Conservation (phyloP, 1,140 invertebrate species). For the Drosophila arizonae region DNA sequence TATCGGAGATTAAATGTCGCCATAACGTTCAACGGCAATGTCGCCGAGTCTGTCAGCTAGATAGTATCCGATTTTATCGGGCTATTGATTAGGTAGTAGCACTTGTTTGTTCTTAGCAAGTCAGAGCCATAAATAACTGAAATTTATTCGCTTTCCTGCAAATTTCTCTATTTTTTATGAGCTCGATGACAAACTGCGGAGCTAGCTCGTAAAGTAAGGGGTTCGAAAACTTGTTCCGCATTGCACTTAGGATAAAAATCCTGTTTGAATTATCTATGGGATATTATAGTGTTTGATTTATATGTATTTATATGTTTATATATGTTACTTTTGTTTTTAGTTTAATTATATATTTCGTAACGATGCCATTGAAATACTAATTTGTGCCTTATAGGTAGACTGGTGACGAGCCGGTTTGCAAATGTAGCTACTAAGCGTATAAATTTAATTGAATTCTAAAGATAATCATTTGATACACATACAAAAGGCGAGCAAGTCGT, state of each 20-base stretch:
- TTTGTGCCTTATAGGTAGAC: not conserved
- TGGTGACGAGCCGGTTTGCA: constrained; percentile 49
- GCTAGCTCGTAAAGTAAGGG: not conserved
- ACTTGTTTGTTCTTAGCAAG: constrained; percentile 40
- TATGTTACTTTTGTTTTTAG: not conserved
- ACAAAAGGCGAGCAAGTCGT: constrained; percentile 47
- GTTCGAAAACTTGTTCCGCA: not conserved
- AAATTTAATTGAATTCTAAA: constrained; percentile 12
- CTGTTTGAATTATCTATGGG: not conserved
- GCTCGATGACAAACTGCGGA: constrained; percentile 2
- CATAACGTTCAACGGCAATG: constrained; percentile 36
- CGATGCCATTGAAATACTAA: constrained; percentile 35
- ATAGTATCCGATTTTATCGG: constrained; percentile 30
- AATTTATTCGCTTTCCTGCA: not conserved
- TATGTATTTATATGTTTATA: not conserved
- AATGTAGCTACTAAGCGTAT: too few species aligned
- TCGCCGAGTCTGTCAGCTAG: constrained; percentile 14
- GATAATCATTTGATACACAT: constrained; percentile 1
- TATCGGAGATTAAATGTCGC: constrained; percentile 25
- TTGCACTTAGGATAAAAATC: constrained; percentile 2
- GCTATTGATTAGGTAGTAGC: constrained; percentile 47
- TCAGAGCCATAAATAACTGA: constrained; percentile 24
- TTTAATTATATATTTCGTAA: constrained; percentile 33
- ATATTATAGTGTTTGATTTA: too few species aligned
- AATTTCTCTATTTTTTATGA: constrained; percentile 4